Base-by-base conservation (phyloP, 2,888 invertebrate species). In the Stegophylla sp. region DNA sequence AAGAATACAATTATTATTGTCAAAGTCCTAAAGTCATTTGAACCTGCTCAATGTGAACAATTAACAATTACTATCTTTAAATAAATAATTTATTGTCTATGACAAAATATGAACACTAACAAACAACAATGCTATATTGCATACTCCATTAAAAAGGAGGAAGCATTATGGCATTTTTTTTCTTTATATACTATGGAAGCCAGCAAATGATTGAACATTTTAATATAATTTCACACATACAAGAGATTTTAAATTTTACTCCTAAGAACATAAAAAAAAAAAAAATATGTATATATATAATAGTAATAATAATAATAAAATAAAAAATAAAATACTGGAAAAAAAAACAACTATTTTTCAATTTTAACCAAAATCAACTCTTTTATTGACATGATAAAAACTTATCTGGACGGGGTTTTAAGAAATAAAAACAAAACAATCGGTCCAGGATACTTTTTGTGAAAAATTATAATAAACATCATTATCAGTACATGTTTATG, bases 401-500 rank as follows among this genome's bases (percentile, higher is more conserved):
- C 43, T 64, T 74, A 48, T 53, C 20, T 75, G 75, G 82, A 75
- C 82, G 73, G 72, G n/a, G 66, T 53, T 61, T 59, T 7, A 75
- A 75, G 28, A 75, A 76, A 66, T 43, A 3, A 41, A 75, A 63
- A 26, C 34, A 61, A 63, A 63, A 28, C 45, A 53, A 41, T 43
- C 41, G 41, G 15, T 51, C 15, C 23, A 76, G 23, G 12, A 20
- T 15, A 41, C n/a, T 75, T 76, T 12, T n/a, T 66, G 53, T 53
- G 28, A 20, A 64, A 69, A n/a, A 69, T 10, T 28, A 66, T 13
- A 66, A 43, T 23, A 75, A 75, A 75, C 34, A 75, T 45, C 15
- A 61, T 51, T 34, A 34, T 59, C 66, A 82, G 59, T 74, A 67
- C 75, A 45, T 13, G 4, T 13, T 82, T 83, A 84, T 51, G 83